Evolutionary conservation across 2,888 invertebrate genomes (phyloP).

Genomic region (Ormyrus pomaceus): DNA sequence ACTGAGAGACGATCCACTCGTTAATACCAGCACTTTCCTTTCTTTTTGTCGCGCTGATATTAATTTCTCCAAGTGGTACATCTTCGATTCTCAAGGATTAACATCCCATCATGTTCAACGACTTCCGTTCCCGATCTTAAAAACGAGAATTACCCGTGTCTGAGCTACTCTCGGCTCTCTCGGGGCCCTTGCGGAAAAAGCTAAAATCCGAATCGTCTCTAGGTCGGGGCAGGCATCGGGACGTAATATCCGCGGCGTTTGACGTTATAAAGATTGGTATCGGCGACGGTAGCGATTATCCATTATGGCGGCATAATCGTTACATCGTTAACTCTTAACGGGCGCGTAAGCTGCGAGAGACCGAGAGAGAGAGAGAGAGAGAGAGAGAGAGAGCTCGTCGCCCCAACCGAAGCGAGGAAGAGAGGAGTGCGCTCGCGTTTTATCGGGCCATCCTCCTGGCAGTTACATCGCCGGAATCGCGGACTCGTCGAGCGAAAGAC

Average conservation of each 20-base stretch:
- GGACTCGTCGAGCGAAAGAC: background rate
- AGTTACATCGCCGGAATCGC: conserved; percentile 41
- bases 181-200: too few relatives aligned
- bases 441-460: conserved; percentile 42
- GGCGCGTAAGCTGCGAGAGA: conserved; percentile 59
- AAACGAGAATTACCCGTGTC: too few relatives aligned
- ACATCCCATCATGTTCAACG: too few relatives aligned
- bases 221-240: too few relatives aligned
- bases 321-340: conserved; percentile 73
- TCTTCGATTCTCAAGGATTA: too few relatives aligned
- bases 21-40: too few relatives aligned
- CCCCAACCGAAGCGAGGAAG: background rate
- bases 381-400: background rate
- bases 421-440: background rate
- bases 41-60: too few relatives aligned
- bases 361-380: background rate
- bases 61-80: too few relatives aligned
- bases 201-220: too few relatives aligned
- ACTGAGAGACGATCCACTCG: too few relatives aligned
- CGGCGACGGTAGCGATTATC: conserved; percentile 72
- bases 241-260: conserved; percentile 65
- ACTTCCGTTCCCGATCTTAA: too few relatives aligned
- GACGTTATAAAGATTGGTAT: conserved; percentile 71
- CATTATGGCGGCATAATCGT: conserved; percentile 73
- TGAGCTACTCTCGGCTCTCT: too few relatives aligned